Evolutionary conservation across 1,140 invertebrate genomes (phyloP).

Genomic region (Drosophila truncata): DNA sequence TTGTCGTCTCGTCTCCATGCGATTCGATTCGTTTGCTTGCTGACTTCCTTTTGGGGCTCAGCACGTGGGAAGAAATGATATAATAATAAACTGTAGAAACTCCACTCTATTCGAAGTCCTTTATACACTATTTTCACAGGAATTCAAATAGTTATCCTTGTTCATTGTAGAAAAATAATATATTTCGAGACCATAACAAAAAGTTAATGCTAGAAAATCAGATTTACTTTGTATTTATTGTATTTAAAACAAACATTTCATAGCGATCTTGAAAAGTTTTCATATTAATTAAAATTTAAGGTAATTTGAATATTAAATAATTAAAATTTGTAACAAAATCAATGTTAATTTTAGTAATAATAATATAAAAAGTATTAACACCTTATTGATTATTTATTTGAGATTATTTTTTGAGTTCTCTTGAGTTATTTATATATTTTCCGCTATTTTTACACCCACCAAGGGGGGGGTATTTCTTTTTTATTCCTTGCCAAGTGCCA

Average conservation of each 20-base stretch:
- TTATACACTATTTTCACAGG: not conserved
- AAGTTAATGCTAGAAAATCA: too few species aligned
- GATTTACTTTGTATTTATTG: not conserved
- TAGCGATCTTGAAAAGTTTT: not conserved
- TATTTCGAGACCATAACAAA: too few species aligned
- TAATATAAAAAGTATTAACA: not conserved
- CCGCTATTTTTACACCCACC: slow-evolving; percentile 7
- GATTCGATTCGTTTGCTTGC: slow-evolving; percentile 16
- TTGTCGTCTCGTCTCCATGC: slow-evolving; percentile 12
- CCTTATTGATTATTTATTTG: not conserved
- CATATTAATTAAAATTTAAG: not conserved
- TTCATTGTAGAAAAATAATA: not conserved
- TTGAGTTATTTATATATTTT: not conserved
- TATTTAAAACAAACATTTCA: not conserved
- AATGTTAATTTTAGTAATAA: not conserved
- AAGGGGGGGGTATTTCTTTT: not conserved
- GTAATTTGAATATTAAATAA: too few species aligned
- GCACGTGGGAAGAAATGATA: slow-evolving; percentile 41
- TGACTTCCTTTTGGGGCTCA: slow-evolving; percentile 27
- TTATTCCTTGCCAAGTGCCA: slow-evolving; percentile 25
- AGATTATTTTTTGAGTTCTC: not conserved
- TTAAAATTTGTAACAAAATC: too few species aligned
- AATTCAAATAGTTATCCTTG: not conserved
- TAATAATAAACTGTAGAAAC: slow-evolving; percentile 8
- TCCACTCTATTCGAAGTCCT: not conserved